Evolutionary conservation across 1,140 invertebrate species (phyloP).

Genomic region (Scaptomyza graminum): DNA sequence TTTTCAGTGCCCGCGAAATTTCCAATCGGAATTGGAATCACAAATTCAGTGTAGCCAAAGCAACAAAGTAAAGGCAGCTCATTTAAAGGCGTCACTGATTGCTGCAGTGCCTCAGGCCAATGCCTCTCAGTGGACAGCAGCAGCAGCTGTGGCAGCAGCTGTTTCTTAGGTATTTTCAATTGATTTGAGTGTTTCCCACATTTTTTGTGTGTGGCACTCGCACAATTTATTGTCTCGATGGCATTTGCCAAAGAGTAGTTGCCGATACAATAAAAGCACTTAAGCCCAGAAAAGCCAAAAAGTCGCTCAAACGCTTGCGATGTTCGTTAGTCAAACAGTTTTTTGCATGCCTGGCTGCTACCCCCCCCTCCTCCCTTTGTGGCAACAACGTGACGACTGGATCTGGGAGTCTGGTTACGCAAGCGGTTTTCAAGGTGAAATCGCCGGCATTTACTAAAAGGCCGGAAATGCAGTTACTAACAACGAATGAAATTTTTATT

Average conservation of each 20-base stretch:
- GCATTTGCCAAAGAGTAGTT: too few relatives aligned
- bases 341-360: conserved; percentile 56
- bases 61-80: conserved; percentile 2
- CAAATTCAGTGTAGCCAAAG: conserved; percentile 2
- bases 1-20: conserved; percentile 29
- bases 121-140: conserved; percentile 18
- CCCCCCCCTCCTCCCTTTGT: not conserved
- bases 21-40: conserved; percentile 16
- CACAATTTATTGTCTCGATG: conserved; percentile 48
- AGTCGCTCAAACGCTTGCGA: conserved; percentile 35
- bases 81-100: conserved; percentile 25
- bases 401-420: conserved; percentile 42
- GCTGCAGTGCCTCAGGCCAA: conserved; percentile 17
- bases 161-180: conserved; percentile 33
- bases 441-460: conserved; percentile 46
- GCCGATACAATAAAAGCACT: conserved; percentile 50
- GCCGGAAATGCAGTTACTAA: conserved; percentile 50
- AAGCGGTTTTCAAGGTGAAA: conserved; percentile 74
- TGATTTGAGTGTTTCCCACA: conserved; percentile 57
- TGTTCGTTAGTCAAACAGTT: conserved; percentile 49
- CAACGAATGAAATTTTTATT: conserved; percentile 19
- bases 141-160: not conserved
- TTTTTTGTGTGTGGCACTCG: conserved; percentile 20
- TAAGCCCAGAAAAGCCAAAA: conserved; percentile 29
- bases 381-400: conserved; percentile 19